A percentile compares a stretch with the other conserved stretches of the same genome.
Conservation (phyloP, 2,888 invertebrate genomes). For the Empis stercorea region DNA sequence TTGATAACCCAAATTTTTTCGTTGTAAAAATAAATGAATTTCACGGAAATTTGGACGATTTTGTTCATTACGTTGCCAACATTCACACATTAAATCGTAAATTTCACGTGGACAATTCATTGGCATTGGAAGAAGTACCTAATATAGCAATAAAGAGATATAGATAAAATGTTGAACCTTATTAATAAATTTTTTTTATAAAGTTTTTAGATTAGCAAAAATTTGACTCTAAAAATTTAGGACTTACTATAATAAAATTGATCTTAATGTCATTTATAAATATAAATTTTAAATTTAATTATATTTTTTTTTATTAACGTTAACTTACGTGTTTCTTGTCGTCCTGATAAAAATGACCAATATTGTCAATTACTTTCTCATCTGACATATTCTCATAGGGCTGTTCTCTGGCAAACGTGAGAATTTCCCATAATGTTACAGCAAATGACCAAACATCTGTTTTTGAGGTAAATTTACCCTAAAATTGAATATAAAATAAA, state of each 20-base stretch:
- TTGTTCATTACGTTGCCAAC: conserved; percentile 68
- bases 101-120: conserved; percentile 72
- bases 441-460: conserved; percentile 85
- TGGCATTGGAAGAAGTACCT: conserved; percentile 52
- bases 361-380: conserved; percentile 71
- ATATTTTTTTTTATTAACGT: too few species aligned
- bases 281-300: too few species aligned
- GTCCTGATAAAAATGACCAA: conserved; percentile 63
- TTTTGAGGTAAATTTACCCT: conserved; percentile 71
- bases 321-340: conserved; percentile 53
- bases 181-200: too few species aligned
- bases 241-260: too few species aligned
- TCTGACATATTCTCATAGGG: conserved; percentile 69
- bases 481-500: conserved; percentile 20
- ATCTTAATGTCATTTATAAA: too few species aligned
- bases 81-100: conserved; percentile 74
- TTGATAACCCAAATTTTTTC: conserved; percentile 53
- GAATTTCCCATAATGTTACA: conserved; percentile 75
- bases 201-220: too few species aligned
- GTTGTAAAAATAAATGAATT: conserved; percentile 71
- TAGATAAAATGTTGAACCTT: too few species aligned
- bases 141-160: conserved; percentile 14
- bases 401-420: conserved; percentile 69
- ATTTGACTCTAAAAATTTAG: too few species aligned
- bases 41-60: conserved; percentile 70